A percentile compares a stretch with the other conserved stretches of the same genome.
Conservation (phyloP, 1,140 invertebrate species). For the Temnothorax curvispinosus region DNA sequence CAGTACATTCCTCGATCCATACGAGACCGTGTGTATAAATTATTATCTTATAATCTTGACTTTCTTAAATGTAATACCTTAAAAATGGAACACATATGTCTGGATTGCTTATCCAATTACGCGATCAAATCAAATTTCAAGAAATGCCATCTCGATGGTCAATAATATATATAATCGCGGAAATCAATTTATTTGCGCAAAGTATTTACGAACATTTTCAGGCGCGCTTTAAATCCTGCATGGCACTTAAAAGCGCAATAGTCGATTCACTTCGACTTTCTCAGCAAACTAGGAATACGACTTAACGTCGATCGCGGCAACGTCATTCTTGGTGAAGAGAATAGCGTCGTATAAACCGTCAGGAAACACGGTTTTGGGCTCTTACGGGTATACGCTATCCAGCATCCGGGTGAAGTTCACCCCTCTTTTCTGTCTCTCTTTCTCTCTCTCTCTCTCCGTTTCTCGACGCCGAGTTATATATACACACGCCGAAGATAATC, state of each 20-base stretch:
- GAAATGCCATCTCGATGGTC: not conserved
- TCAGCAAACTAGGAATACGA: not conserved
- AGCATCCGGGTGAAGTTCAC: constrained; percentile 51
- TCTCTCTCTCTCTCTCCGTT: not conserved
- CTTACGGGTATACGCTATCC: constrained; percentile 54
- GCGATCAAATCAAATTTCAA: not conserved
- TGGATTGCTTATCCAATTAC: not conserved
- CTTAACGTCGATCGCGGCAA: constrained; percentile 1
- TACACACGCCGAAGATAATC: constrained; percentile 72
- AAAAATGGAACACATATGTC: not conserved
- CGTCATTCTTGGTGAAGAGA: not conserved
- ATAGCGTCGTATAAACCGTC: constrained; percentile 50
- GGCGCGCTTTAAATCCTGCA: constrained; percentile 33
- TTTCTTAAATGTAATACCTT: not conserved
- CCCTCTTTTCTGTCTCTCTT: not conserved
- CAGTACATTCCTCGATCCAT: not conserved
- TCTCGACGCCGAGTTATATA: constrained; percentile 56
- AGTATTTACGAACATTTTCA: constrained; percentile 49
- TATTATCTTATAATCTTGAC: not conserved
- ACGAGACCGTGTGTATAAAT: not conserved
- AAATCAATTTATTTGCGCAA: constrained; percentile 31
- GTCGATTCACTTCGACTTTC: not conserved
- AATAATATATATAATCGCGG: not conserved
- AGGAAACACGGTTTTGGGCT: constrained; percentile 58
- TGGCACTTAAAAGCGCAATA: constrained; percentile 35